Evolutionary conservation across 2,797 vertebrate genomes (phyloP), one percentile per base, ranked within the genome.

Genomic region (Pseudomugil tenellus): DNA sequence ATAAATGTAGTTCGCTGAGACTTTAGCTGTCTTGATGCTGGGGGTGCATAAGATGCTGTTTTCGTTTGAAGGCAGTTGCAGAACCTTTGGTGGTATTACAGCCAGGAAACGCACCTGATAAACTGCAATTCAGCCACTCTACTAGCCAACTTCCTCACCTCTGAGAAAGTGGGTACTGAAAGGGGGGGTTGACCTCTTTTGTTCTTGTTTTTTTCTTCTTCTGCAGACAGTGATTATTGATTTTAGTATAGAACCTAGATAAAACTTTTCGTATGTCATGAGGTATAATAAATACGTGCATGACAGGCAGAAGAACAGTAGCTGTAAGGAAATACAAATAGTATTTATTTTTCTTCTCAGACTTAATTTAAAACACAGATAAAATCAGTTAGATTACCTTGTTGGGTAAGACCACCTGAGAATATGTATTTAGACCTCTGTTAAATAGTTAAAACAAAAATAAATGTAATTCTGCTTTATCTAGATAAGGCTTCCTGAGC

Each of bases 201-300:
- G 4, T 37, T 35, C 13, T 17, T 19, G 6, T 29, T 4, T 14
- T 5, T 39, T 39, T 39, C 13, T 49, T 39, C 2, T 11, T 51
- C 25, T 25, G 13, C 1, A 25, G 48, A 23, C 1, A 26, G 5
- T 51, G 11, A 58, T 49, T 19, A 17, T 21, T 3, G 4, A 4
- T 52, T 23, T 59, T 28, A 59, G 25, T 19, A 58, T 3, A 48
- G 12, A 59, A 67, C 46, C 31, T 57, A 34, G 21, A 41, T 41
- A 6, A 31, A 55, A 1, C 5, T 55, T 0, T 26, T 28, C 0
- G 4, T 49, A 11, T 9, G 6, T 23, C 11, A 48, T 23, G 11
- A 28, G 3, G 5, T 9, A 3, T 43, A 41, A 16, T 7, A 43
- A 43, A 17, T 43, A 41, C 6, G 2, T 16, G 12, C 19, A 19